phyloP scores from a whole-genome alignment of 2,113 vertebrate genomes.

The Pungitius pungitius region DNA sequence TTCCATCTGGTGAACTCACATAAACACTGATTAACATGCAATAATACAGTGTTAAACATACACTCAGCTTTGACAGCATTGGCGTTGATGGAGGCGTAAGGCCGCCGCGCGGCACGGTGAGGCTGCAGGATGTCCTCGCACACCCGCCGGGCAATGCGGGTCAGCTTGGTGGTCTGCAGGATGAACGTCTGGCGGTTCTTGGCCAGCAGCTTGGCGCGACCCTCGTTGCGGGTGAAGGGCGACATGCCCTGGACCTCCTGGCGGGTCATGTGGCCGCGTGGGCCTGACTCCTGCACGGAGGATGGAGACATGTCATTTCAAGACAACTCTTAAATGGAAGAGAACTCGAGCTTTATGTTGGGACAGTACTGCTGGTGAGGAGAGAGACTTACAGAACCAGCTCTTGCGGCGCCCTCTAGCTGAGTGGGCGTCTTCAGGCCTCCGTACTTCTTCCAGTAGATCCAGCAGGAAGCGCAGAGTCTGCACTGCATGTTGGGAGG shows the following conservation, averaged over 20 bases:
- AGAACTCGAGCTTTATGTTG: not conserved
- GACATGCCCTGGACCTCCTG: conserved; percentile 92
- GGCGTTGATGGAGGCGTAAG: conserved; percentile 94
- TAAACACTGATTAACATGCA: not conserved
- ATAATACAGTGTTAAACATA: conserved; percentile 61
- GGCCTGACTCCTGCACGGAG: conserved; percentile 82
- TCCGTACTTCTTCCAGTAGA: conserved; percentile 97
- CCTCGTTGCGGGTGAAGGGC: conserved; percentile 90
- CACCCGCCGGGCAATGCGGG: conserved; percentile 89
- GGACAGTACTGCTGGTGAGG: not conserved
- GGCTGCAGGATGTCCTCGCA: conserved; percentile 93
- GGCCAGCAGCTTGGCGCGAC: conserved; percentile 90
- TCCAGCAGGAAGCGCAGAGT: conserved; percentile 95
- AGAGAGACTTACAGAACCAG: conserved; percentile 82
- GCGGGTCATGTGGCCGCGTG: conserved; percentile 87
- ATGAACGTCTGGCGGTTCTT: conserved; percentile 96
- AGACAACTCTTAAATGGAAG: not conserved
- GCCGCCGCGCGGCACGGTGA: conserved; percentile 87
- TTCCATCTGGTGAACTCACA: not conserved
- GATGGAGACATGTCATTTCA: not conserved
- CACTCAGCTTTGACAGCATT: conserved; percentile 96
- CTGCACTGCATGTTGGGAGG: conserved; percentile 97
- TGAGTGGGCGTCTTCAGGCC: conserved; percentile 94
- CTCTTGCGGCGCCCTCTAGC: conserved; percentile 88
- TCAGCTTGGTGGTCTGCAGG: conserved; percentile 93